Conservation (phyloP, 2,797 vertebrate species). For the Phataginus tricuspis region DNA sequence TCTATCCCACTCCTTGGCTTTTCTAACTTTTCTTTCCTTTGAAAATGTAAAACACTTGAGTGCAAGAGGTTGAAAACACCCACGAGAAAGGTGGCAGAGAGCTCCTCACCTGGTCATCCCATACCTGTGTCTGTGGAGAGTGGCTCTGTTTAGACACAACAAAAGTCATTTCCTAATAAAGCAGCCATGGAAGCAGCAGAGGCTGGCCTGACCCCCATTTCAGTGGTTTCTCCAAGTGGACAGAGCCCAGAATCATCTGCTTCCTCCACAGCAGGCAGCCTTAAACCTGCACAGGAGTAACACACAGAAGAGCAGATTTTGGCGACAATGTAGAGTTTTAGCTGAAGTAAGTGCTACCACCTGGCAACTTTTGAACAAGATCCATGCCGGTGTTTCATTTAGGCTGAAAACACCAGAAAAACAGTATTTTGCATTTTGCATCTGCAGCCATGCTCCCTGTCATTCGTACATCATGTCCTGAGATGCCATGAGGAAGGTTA, state of each 20-base stretch:
- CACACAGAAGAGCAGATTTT: neutral
- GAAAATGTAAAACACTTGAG: neutral
- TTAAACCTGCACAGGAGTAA: neutral
- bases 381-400: neutral
- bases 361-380: conserved; percentile 34
- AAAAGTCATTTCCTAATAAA: neutral
- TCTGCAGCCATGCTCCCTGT: neutral
- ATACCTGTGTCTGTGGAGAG: neutral
- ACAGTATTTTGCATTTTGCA: neutral
- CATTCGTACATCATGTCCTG: neutral
- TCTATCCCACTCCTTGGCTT: neutral
- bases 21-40: conserved; percentile 11
- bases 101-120: neutral
- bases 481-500: neutral
- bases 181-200: neutral
- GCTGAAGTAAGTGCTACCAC: conserved; percentile 36
- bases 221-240: accelerated
- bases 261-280: neutral
- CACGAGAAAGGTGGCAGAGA: neutral
- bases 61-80: neutral
- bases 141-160: neutral
- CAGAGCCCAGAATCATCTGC: neutral
- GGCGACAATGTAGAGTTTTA: neutral
- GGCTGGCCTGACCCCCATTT: neutral
- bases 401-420: conserved; percentile 45